Percentiles rank a stretch among this genome's conserved stretches.
Evolutionary conservation across 2,113 vertebrate genomes (phyloP).

Genomic region (Conger conger): DNA sequence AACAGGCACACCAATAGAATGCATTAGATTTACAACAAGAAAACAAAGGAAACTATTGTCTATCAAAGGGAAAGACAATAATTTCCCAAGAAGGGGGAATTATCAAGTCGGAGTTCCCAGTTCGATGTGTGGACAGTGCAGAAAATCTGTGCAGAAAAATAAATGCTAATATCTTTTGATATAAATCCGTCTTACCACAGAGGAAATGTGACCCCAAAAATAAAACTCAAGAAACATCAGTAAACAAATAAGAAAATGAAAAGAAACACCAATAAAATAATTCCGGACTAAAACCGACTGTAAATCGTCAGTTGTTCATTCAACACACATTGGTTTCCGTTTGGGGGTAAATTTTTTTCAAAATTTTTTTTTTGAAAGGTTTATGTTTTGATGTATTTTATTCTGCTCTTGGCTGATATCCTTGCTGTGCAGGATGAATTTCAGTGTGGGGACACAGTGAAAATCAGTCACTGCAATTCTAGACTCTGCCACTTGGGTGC

Average conservation of each 20-base stretch:
- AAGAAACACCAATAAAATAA: background rate
- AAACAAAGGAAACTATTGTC: background rate
- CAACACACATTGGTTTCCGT: background rate
- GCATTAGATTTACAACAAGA: background rate
- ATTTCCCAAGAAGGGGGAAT: background rate
- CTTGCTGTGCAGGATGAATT: background rate
- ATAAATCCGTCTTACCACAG: background rate
- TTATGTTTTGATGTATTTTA: background rate
- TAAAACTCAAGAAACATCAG: background rate
- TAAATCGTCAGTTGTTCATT: background rate
- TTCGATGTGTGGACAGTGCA: background rate
- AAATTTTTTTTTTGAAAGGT: background rate
- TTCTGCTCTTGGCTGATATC: background rate
- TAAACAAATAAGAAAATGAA: background rate
- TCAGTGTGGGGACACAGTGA: background rate
- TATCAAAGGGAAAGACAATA: too few species aligned
- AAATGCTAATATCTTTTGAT: background rate
- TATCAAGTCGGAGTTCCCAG: background rate
- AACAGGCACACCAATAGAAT: background rate
- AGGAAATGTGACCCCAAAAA: background rate
- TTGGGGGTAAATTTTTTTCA: background rate
- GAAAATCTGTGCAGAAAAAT: too few species aligned
- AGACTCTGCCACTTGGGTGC: slow-evolving; percentile 63
- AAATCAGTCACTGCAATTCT: slow-evolving; percentile 75
- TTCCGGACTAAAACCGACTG: background rate